A percentile compares a stretch with the other conserved stretches of the same genome.
Evolutionary conservation across 2,888 invertebrate species (phyloP).

Genomic region (Stegophylla sp.): DNA sequence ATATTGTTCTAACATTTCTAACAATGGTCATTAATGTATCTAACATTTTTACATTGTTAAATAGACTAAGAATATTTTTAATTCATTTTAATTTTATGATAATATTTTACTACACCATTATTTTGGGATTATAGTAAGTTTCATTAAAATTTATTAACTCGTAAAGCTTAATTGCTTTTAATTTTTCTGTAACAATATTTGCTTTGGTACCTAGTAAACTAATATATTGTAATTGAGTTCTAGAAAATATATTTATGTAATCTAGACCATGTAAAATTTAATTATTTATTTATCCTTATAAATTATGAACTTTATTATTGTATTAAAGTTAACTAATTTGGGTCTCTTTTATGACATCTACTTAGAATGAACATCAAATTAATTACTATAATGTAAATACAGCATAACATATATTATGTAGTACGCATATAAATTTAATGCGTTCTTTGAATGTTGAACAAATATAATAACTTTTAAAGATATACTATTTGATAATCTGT

Average conservation of each 20-base stretch:
- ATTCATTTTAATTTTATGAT: conserved; percentile 23
- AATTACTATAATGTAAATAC: background rate
- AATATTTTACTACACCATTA: background rate
- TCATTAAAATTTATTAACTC: background rate
- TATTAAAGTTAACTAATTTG: conserved; percentile 19
- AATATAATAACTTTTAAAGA: background rate
- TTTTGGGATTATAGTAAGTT: conserved; percentile 11
- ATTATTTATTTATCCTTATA: conserved; percentile 30
- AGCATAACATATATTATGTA: background rate
- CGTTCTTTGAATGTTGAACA: background rate
- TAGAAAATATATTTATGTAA: conserved; percentile 33
- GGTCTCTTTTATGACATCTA: background rate
- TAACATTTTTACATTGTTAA: conserved; percentile 33
- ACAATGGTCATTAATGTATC: background rate
- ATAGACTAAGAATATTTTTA: conserved; percentile 26
- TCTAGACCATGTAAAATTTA: conserved; percentile 9
- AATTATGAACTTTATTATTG: conserved; percentile 22
- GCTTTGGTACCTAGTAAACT: conserved; percentile 19
- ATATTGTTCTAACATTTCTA: conserved; percentile 15
- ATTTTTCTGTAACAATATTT: conserved; percentile 15
- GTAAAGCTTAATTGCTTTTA: conserved; percentile 24
- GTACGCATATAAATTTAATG: background rate
- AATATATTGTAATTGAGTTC: conserved; percentile 20
- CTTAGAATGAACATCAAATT: background rate
- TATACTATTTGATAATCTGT: background rate